phyloP scores from a whole-genome alignment of 1,140 invertebrate genomes.

The Lordiphosa mommai region DNA sequence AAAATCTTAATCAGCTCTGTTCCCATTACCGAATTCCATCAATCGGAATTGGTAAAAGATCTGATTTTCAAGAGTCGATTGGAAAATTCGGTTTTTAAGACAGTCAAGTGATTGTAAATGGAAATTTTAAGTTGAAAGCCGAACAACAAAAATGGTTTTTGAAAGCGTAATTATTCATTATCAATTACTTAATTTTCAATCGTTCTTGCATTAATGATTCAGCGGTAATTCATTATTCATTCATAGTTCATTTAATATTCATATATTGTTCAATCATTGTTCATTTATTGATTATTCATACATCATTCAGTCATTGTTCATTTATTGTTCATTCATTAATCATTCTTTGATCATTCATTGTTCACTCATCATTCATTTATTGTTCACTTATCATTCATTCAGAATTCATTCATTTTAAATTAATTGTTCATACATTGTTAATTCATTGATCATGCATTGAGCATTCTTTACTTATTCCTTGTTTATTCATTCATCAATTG shows the following conservation, averaged over 20 bases:
- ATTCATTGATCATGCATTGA: too few species aligned
- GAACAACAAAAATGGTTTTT: too few species aligned
- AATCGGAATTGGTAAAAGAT: too few species aligned
- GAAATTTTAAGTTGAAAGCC: too few species aligned
- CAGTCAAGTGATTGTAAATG: too few species aligned
- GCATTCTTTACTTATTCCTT: neutral
- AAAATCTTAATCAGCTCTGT: too few species aligned
- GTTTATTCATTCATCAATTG: neutral
- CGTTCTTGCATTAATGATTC: neutral
- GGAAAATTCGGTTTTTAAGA: too few species aligned
- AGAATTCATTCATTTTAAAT: conserved; percentile 13
- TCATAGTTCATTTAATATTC: neutral
- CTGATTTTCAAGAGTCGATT: too few species aligned
- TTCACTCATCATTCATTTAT: neutral
- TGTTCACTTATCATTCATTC: neutral
- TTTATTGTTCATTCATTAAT: neutral
- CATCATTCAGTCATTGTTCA: neutral
- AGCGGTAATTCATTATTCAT: neutral
- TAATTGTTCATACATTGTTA: neutral
- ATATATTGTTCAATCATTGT: neutral
- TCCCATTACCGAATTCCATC: too few species aligned
- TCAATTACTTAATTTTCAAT: neutral
- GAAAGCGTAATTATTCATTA: neutral
- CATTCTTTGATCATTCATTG: conserved; percentile 16
- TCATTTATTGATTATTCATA: neutral